phyloP scores from a whole-genome alignment of 2,888 invertebrate genomes.

The Protodeltote pygarga region DNA sequence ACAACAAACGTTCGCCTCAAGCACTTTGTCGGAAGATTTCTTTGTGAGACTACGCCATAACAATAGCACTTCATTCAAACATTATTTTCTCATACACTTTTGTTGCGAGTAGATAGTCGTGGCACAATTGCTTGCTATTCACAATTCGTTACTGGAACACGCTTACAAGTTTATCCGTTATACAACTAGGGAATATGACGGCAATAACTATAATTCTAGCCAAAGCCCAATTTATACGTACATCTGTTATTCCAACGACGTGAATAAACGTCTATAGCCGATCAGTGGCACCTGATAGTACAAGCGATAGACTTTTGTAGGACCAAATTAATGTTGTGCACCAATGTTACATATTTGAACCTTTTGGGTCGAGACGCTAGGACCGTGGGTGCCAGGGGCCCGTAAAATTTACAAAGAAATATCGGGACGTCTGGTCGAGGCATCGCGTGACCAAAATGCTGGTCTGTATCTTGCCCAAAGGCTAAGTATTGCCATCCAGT shows the following conservation, averaged over 20 bases:
- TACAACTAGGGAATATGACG: constrained; percentile 22
- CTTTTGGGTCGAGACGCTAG: too few relatives aligned
- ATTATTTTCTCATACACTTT: constrained; percentile 71
- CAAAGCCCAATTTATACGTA: constrained; percentile 38
- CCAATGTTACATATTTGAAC: too few relatives aligned
- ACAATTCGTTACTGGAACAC: constrained; percentile 60
- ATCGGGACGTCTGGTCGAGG: too few relatives aligned
- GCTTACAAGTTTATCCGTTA: constrained; percentile 48
- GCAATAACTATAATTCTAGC: constrained; percentile 42
- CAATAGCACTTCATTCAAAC: constrained; percentile 71
- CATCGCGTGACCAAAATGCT: too few relatives aligned
- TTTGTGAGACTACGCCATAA: constrained; percentile 59
- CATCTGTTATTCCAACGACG: constrained; percentile 34
- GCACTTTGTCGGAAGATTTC: constrained; percentile 62
- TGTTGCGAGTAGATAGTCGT: constrained; percentile 56
- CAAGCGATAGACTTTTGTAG: too few relatives aligned
- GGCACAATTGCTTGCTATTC: constrained; percentile 67
- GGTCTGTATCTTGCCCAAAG: too few relatives aligned
- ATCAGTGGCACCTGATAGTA: background rate
- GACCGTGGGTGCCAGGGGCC: too few relatives aligned
- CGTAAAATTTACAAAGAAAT: too few relatives aligned
- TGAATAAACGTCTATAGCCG: constrained; percentile 18
- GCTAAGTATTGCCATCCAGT: too few relatives aligned
- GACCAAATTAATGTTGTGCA: too few relatives aligned
- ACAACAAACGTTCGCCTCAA: constrained; percentile 54